A percentile compares a stretch with the other conserved stretches of the same genome.
These are phyloP conservation scores for Pogonocichla stellata DNA, from an alignment of 2,113 vertebrate species.

Conservation along the genomic window DNA sequence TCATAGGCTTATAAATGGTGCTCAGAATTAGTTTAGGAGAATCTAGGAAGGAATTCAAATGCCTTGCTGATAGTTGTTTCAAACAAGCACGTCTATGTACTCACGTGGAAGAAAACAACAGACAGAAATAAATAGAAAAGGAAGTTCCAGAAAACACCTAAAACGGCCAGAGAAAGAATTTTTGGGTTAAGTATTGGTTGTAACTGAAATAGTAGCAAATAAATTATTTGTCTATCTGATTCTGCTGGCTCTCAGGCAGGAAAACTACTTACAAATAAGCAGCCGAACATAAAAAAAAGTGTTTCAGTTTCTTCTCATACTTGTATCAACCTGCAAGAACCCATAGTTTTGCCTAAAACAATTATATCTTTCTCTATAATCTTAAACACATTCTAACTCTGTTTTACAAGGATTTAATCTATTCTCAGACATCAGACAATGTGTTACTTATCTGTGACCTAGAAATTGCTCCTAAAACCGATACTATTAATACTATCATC, in stretches of 20 bases:
- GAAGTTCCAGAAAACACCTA: not conserved
- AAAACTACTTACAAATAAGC: not conserved
- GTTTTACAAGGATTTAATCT: not conserved
- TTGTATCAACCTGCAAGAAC: not conserved
- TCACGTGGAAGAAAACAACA: not conserved
- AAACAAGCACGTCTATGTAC: not conserved
- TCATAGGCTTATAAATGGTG: not conserved
- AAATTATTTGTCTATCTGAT: not conserved
- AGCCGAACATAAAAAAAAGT: not conserved
- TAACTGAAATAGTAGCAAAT: not conserved
- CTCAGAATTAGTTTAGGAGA: not conserved
- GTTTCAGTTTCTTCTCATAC: not conserved
- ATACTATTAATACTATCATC: not conserved
- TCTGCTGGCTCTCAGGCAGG: not conserved
- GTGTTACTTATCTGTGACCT: not conserved
- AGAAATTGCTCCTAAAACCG: not conserved
- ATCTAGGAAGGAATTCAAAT: not conserved
- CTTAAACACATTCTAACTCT: not conserved
- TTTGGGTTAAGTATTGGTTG: not conserved
- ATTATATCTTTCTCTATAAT: not conserved
- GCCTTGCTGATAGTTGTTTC: not conserved
- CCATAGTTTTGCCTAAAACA: not conserved
- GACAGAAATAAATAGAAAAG: not conserved
- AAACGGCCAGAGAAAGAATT: not conserved
- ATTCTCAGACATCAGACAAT: not conserved